Conservation (phyloP, 2,113 vertebrate genomes). For the Muntiacus muntjak region DNA sequence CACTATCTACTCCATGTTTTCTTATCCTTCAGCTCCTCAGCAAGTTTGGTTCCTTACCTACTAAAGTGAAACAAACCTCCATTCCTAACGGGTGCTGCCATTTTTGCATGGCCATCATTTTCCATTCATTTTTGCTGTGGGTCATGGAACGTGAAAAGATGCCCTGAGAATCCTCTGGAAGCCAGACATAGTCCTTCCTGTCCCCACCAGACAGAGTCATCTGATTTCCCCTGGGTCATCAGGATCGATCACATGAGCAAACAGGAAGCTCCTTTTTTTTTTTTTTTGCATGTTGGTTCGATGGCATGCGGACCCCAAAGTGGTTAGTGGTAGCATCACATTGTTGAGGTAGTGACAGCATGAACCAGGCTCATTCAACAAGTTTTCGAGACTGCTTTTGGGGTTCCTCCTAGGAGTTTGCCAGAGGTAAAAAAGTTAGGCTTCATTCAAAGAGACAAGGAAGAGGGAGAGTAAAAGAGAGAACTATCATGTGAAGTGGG, state of each 20-base stretch:
- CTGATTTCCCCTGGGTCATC: not conserved
- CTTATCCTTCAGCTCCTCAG: not conserved
- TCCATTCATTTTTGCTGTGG: not conserved
- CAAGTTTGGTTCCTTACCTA: not conserved
- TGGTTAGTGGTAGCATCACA: not conserved
- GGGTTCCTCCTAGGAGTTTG: not conserved
- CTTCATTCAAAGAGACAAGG: not conserved
- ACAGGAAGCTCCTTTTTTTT: not conserved
- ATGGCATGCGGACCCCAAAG: not conserved
- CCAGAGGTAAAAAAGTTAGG: not conserved
- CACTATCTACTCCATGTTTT: not conserved
- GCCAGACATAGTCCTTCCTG: not conserved
- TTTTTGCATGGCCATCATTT: not conserved
- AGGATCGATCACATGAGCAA: not conserved
- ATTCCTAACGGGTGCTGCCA: no score
- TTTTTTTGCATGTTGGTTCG: not conserved
- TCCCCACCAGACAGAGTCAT: not conserved
- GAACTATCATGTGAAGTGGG: not conserved
- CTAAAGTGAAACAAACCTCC: not conserved
- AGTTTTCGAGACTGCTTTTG: not conserved
- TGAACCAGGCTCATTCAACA: not conserved
- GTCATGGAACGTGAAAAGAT: not conserved
- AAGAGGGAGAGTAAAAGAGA: not conserved
- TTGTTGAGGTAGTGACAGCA: not conserved
- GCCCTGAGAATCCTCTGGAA: not conserved